Base-by-base conservation (phyloP, 2,113 vertebrate genomes). In the Mobula birostris region DNA sequence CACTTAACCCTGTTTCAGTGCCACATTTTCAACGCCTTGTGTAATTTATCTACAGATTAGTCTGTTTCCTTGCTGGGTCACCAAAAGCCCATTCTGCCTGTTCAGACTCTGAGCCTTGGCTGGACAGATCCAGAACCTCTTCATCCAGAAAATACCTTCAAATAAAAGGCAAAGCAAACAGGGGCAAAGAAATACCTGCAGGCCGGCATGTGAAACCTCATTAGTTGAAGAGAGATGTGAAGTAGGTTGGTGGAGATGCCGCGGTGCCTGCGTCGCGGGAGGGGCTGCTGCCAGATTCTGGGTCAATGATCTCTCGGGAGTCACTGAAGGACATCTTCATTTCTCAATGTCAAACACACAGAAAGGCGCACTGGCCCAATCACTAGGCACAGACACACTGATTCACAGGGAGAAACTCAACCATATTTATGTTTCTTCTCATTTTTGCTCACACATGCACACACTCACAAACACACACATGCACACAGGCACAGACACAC, bases 311-410 rank as follows among this genome's bases (percentile, higher is more conserved):
- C 85, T 66, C 85, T 66, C 1, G 61, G 85, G 85, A 90, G 66
- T 66, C 61, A 7, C 61, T 90, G 85, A 90, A 90, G 85, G 85
- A 90, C 85, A 90, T 63, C 0, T 29, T 66, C 63, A 90, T 90
- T 66, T 90, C 15, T 90, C 85, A 90, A 90, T 66, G 85, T 90
- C 61, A 90, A 90, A 19, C n/a, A 15, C n/a, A 32, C 85, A 90
- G 61, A 90, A 5, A 90, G 12, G 32, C 14, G 63, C 2, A 63
- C 58, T 15, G 2, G n/a, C 1, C 32, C 27, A 63, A 7, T 6
- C 24, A 83, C 17, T 4, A 29, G 21, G 58, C 56, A 87, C 82
- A 82, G 29, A 32, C n/a, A 79, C 77, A 32, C 3, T 1, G 68
- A 70, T 17, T 48, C 48, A 48, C 48, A 48, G 48, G 48, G 48